Evolutionary conservation across 64 coral and sea anemone species (phyloP).

Genomic region (Pocillopora verrucosa): DNA sequence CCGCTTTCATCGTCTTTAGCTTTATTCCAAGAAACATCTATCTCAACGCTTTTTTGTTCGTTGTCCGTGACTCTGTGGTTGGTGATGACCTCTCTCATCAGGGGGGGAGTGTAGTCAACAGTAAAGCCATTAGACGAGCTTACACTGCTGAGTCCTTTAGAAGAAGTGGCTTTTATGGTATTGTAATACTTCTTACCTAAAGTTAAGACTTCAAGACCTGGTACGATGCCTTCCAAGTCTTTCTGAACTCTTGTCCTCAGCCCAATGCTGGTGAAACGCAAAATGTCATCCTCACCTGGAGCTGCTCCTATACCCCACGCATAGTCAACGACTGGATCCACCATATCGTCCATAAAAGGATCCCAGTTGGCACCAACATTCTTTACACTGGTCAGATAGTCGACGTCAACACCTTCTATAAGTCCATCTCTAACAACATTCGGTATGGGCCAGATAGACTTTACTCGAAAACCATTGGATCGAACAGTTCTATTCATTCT

Average conservation of each 20-base stretch:
- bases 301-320: slow-evolving; percentile 57
- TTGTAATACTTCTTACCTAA: slow-evolving; percentile 64
- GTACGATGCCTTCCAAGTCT: slow-evolving; percentile 14
- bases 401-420: neutral
- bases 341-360: slow-evolving; percentile 10
- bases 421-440: slow-evolving; percentile 55
- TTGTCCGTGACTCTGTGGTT: slow-evolving; percentile 46
- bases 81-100: slow-evolving; percentile 23
- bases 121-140: slow-evolving; percentile 49
- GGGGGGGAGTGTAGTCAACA: slow-evolving; percentile 54
- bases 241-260: slow-evolving; percentile 7
- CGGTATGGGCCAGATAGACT: slow-evolving; percentile 66
- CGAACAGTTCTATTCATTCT: neutral
- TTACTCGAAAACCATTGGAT: slow-evolving; percentile 79
- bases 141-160: slow-evolving; percentile 22
- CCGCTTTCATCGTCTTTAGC: slow-evolving; percentile 50
- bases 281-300: slow-evolving; percentile 21
- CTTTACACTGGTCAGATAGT: slow-evolving; percentile 55
- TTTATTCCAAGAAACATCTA: slow-evolving; percentile 42
- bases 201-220: slow-evolving; percentile 53
- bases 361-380: slow-evolving; percentile 80
- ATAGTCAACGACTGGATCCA: slow-evolving; percentile 57
- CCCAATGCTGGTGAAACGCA: slow-evolving; percentile 41
- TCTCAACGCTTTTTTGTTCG: neutral
- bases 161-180: slow-evolving; percentile 40